These are phyloP conservation scores for Alouatta caraya DNA, from an alignment of 2,797 vertebrate species.

Conservation along the genomic window DNA sequence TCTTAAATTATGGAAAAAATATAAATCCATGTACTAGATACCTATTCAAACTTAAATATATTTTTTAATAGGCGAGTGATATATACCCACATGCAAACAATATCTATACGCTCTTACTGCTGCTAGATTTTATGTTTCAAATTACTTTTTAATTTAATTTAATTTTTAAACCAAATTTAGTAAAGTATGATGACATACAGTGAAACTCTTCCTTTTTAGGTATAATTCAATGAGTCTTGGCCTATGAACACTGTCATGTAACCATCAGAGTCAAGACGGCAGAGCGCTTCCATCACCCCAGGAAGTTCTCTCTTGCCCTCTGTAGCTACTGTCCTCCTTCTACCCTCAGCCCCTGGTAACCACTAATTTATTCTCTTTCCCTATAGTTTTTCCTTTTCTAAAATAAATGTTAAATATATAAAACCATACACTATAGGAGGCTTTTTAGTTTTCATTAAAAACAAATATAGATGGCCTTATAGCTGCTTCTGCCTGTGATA, in stretches of 20 bases:
- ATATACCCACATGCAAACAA: neutral
- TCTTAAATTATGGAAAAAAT: neutral
- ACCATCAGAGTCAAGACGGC: neutral
- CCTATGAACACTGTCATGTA: neutral
- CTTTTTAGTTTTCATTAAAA: neutral
- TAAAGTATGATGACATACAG: neutral
- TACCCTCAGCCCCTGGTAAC: neutral
- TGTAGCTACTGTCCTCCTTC: neutral
- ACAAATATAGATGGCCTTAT: neutral
- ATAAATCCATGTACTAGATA: neutral
- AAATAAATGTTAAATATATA: constrained; percentile 36
- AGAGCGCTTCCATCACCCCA: neutral
- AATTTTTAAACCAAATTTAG: constrained; percentile 14
- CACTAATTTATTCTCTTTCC: constrained; percentile 9
- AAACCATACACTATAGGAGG: neutral
- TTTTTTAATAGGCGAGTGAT: neutral
- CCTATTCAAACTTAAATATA: neutral
- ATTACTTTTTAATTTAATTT: constrained; percentile 49
- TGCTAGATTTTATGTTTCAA: constrained; percentile 34
- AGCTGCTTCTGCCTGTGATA: neutral
- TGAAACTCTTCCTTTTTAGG: neutral
- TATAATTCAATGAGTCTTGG: neutral
- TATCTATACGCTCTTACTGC: neutral
- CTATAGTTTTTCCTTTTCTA: neutral
- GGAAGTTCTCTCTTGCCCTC: neutral